Base-by-base conservation (phyloP, 2,113 vertebrate species). In the Eolophus roseicapilla region DNA sequence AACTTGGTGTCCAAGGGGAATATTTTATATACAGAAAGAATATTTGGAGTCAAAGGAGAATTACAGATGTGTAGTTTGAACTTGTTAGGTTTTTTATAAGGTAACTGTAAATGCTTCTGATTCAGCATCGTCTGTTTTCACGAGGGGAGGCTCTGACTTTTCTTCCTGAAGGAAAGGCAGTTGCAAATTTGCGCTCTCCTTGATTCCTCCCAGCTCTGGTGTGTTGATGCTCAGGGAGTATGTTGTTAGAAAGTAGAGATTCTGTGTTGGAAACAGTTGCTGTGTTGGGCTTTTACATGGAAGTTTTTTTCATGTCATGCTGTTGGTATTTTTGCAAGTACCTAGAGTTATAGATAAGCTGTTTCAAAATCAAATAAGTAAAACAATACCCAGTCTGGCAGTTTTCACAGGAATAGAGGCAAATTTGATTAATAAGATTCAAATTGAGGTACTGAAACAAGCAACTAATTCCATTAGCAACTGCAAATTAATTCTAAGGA, bases 381-480 rank as follows among this genome's bases (percentile, higher is more conserved):
- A 77, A 88, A 59, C 55, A 86, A 43, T 77, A 65, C 41, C 27
- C 60, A 62, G 17, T 41, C 49, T 53, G 70, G 80, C 59, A 85
- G 74, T 88, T 93, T 96, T 75, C 33, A 2, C 37, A 78, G 64
- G 59, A 91, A 50, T 90, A 80, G 62, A 85, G 89, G 75, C 47
- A 79, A 85, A 95, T 95, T 74, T 87, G 63, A 81, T 93, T 88
- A 94, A 83, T 90, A 77, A 88, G 46, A 90, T 92, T 94, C 92
- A 93, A 92, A 64, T 47, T 53, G 64, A 93, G 62, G 64, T 88
- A 86, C 49, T 74, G 93, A 90, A 96, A 95, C 90, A 95, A 91
- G 82, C 53, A 94, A 83, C 71, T 90, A 70, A 94, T 86, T 90
- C 73, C 18, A 43, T 95, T 96, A 94, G 43, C 75, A 83, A 49